Evolutionary conservation across 23 tunicate genomes (phyloP).

Genomic region (Oikopleura dioica): DNA sequence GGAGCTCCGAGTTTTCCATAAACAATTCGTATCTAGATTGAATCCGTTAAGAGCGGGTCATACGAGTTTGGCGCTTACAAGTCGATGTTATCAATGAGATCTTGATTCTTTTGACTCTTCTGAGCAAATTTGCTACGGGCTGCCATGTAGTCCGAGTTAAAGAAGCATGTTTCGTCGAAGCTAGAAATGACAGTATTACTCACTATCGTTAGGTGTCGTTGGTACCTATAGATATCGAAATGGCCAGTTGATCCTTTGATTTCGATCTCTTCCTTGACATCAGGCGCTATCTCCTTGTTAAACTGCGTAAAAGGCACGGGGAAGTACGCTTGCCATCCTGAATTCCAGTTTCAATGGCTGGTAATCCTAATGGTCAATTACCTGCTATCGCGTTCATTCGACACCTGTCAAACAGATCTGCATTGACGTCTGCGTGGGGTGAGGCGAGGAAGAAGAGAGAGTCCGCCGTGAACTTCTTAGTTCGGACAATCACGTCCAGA

Average conservation of each 20-base stretch:
- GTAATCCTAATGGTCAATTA: too few species aligned
- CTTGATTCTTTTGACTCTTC: conserved; percentile 5
- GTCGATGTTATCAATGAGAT: conserved; percentile 13
- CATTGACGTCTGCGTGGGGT: conserved; percentile 39
- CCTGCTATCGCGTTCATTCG: conserved; percentile 85
- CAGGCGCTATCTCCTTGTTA: conserved; percentile 47
- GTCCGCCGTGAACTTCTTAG: conserved; percentile 54
- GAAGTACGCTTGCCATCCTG: conserved; percentile 92
- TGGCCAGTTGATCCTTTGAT: conserved; percentile 68
- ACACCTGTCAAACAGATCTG: conserved; percentile 66
- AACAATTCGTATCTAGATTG: conserved; percentile 32
- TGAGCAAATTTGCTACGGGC: conserved; percentile 36
- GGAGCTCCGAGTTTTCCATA: conserved; percentile 54
- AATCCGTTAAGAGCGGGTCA: background rate
- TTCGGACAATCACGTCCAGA: conserved; percentile 42
- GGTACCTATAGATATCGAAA: conserved; percentile 51
- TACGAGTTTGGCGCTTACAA: conserved; percentile 15
- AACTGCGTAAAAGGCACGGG: conserved; percentile 83
- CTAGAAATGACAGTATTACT: background rate
- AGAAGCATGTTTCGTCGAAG: conserved; percentile 79
- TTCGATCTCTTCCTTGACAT: conserved; percentile 57
- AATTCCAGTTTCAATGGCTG: too few species aligned
- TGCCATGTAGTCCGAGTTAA: conserved; percentile 78
- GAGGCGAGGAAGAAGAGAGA: conserved; percentile 42
- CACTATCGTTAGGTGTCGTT: background rate